Evolutionary conservation across 2,113 vertebrate genomes (phyloP).

Genomic region (Campylomormyrus tamandua): DNA sequence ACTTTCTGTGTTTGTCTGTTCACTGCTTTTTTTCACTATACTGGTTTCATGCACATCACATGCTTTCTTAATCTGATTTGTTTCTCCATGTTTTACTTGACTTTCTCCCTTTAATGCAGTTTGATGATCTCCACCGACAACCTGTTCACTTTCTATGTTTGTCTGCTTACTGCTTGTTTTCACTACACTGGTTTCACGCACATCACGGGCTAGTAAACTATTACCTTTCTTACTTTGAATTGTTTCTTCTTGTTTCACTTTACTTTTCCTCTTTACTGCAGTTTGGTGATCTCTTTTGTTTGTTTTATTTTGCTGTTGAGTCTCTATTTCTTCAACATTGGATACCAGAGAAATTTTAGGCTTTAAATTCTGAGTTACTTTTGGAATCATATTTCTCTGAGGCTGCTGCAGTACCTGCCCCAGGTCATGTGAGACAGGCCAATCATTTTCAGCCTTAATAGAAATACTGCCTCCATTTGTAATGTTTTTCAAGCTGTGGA

Average conservation of each 20-base stretch:
- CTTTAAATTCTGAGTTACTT: constrained; percentile 38
- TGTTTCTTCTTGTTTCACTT: not conserved
- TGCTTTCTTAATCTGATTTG: constrained; percentile 24
- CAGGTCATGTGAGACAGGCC: constrained; percentile 33
- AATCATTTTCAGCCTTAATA: constrained; percentile 39
- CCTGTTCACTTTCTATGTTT: constrained; percentile 26
- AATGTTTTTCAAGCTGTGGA: constrained; percentile 35
- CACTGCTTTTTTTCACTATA: constrained; percentile 22
- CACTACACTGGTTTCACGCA: constrained; percentile 34
- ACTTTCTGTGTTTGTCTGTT: constrained; percentile 27
- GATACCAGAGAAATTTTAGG: constrained; percentile 49
- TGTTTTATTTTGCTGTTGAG: constrained; percentile 49
- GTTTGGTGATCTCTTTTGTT: constrained; percentile 46
- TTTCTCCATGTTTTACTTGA: constrained; percentile 9
- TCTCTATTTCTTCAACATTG: constrained; percentile 27
- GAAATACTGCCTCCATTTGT: constrained; percentile 38
- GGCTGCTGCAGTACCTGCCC: constrained; percentile 15
- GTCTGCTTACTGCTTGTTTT: constrained; percentile 34
- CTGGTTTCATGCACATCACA: constrained; percentile 31
- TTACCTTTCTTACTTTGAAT: constrained; percentile 29
- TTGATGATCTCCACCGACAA: constrained; percentile 45
- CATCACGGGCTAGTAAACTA: constrained; percentile 23
- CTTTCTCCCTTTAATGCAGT: constrained; percentile 26
- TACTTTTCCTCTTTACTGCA: constrained; percentile 27
- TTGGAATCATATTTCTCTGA: constrained; percentile 38